Evolutionary conservation across 2,888 invertebrate species (phyloP), one percentile per base, ranked within the genome.

Genomic region (Electrophaes corylata): DNA sequence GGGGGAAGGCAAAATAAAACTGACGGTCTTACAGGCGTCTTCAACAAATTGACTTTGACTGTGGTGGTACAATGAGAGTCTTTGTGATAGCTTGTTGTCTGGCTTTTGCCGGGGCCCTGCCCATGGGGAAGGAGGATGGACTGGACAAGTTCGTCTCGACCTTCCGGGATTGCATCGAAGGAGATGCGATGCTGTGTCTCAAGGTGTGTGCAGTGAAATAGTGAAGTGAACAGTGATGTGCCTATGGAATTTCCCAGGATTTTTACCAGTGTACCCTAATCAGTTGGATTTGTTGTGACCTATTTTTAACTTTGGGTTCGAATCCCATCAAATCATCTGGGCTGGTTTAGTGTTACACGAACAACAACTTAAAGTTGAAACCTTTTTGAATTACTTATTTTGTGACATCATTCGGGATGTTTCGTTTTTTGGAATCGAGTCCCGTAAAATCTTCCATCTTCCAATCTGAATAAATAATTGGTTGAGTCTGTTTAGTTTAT

Each of bases 141-240:
- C 64, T 88, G 72, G 88, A 88, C 59, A 79, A 78, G 59, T 87
- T 91, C 76, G 75, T 91, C 57, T 84, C 87, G 4, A 76, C 84
- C 5, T 71, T 96, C 61, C 93, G 94, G 83, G 94, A 95, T 75
- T 96, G 96, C 83, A 94, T 95, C 72, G 94, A 94, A 64, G 93
- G 93, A 64, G 94, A 95, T 71, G 92, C 95, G 76, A 90, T 94
- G 72, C 88, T 95, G 82, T 96, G 96, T 78, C 84, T 96, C 65
- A 96, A 96, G 94, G 96, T 96, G 93, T 92, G 88, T 86, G 82
- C 69, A 81, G 86, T 89, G 87, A 67, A n/a, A 20, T 20, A 69
- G 78, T 76, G 72, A 62, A 64, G 66, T 73, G 73, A 58, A 48
- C n/a, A 59, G 76, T 78, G 72, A 57, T 55, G 67, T 69, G 67